Conservation (phyloP, 1,140 invertebrate genomes). For the Drosophila pallidifrons region DNA sequence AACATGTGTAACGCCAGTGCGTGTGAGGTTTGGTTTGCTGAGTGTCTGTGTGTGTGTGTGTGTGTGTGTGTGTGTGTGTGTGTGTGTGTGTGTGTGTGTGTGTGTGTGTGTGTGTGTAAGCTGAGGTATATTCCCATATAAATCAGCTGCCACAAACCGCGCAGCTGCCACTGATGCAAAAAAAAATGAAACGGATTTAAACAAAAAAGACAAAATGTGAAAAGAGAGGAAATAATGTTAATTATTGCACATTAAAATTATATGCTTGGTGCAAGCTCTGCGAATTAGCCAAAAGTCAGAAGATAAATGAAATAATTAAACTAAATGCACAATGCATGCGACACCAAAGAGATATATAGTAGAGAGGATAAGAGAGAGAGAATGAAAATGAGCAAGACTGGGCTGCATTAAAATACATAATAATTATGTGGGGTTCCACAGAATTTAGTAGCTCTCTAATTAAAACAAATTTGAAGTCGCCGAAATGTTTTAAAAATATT, state of each 20-base stretch:
- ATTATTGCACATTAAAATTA: constrained; percentile 69
- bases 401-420: neutral
- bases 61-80: constrained; percentile 19
- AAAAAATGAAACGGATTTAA: constrained; percentile 16
- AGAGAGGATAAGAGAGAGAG: neutral
- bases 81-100: constrained; percentile 32
- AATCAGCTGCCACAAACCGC: constrained; percentile 54
- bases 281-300: constrained; percentile 6
- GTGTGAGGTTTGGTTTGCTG: constrained; percentile 31
- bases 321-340: neutral
- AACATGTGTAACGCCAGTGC: constrained; percentile 70
- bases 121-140: constrained; percentile 61
- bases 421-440: neutral
- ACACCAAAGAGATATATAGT: neutral
- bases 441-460: neutral
- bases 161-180: constrained; percentile 32
- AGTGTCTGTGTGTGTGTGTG: constrained; percentile 33
- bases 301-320: constrained; percentile 5
- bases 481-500: no score
- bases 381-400: neutral
- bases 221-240: constrained; percentile 56
- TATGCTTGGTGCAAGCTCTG: constrained; percentile 33
- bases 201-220: constrained; percentile 1
- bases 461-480: neutral
- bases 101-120: constrained; percentile 23